phyloP scores from a whole-genome alignment of 2,113 vertebrate species.

The Trogon melanurus region DNA sequence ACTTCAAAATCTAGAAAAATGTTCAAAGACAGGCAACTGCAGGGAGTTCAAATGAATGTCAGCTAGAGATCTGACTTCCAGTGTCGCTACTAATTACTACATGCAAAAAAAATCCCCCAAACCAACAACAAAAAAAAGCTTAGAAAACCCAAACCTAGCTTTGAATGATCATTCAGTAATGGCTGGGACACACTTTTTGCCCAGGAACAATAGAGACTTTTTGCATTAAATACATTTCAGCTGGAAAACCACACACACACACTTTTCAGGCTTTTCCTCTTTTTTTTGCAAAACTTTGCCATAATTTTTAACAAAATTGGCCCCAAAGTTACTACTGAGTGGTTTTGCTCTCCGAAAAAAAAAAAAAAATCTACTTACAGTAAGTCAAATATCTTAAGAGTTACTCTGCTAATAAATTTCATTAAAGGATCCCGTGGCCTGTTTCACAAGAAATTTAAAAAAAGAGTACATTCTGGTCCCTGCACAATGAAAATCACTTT shows the following conservation, averaged over 20 bases:
- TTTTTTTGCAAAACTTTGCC: not conserved
- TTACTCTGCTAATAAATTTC: not conserved
- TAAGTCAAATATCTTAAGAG: not conserved
- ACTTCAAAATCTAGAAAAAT: not conserved
- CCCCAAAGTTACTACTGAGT: not conserved
- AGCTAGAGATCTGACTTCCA: not conserved
- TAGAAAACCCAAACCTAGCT: not conserved
- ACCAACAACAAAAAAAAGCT: not conserved
- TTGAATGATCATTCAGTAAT: not conserved
- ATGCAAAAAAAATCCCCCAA: not conserved
- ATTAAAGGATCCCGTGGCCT: not conserved
- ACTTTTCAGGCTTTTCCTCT: not conserved
- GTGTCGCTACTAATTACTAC: not conserved
- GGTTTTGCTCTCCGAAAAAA: not conserved
- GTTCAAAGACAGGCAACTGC: not conserved
- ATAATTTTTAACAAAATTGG: not conserved
- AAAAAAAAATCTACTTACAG: not conserved
- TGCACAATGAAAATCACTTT: conserved; percentile 29
- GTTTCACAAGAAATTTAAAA: conserved; percentile 2
- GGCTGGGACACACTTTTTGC: not conserved
- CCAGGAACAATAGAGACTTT: not conserved
- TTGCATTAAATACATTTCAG: not conserved
- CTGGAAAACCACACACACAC: not conserved
- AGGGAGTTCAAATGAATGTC: not conserved
- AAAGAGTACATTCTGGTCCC: not conserved